Base-by-base conservation (phyloP, 2,797 vertebrate genomes). In the Sardinella longiceps region DNA sequence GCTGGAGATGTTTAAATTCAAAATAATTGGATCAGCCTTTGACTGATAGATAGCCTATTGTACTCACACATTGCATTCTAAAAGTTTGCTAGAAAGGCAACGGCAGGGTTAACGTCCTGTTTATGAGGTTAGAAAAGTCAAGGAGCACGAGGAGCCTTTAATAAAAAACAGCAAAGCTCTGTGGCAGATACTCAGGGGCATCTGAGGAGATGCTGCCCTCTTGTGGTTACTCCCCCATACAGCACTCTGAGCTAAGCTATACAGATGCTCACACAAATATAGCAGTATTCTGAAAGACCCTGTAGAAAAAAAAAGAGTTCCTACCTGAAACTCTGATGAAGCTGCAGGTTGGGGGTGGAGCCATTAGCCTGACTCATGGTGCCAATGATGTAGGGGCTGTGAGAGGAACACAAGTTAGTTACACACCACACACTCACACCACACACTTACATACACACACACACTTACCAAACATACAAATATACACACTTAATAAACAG, bases 281-380 rank as follows among this genome's bases (percentile, higher is more conserved):
- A 14, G 0, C 20, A 33, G 56, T 46, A 18, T 18, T 43, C 48
- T 50, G 39, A 23, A 5, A 25, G 58, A 80, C 80, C 30, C 25
- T 28, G 23, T 25, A 12, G 11, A 28, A 37, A 30, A 15, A 56
- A 30, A 15, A 56, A 74, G 12, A 63, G 60, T 14, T 53, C 82
- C 6, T 91, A 97, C 96, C 96, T 95, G 95, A 97, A 96, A 90
- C 96, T 97, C 84, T 96, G 97, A 85, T 97, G 97, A 81, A 97
- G 96, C 77, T 97, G 96, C 83, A 97, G 94, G 85, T 97, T 97
- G 80, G 96, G 95, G 15, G 95, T 95, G 28, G 96, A 96, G 12
- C 96, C 96, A 66, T 95, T 95, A 84, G 95, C 95, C 90, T 97
- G 97, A 92, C 96, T 97, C 96, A 97, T 97, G 6, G 97, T 97